Evolutionary conservation across 2,113 vertebrate genomes (phyloP).

Genomic region (Cyrtonyx montezumae): DNA sequence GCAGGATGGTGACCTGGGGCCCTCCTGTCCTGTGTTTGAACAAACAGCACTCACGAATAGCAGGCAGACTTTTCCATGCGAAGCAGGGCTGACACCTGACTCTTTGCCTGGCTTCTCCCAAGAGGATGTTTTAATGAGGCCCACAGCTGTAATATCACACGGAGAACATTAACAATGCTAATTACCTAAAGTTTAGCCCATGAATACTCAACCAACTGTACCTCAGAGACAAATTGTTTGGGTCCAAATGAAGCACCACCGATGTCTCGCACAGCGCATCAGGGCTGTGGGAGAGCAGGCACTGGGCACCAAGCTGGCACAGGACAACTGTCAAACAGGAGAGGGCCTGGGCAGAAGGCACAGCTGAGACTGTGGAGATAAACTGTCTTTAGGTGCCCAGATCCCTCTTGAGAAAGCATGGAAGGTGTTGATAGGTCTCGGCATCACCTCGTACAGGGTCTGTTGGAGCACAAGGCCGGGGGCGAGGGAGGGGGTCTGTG

Average conservation of each 20-base stretch:
- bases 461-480: neutral
- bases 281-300: neutral
- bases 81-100: conserved; percentile 72
- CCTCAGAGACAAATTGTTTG: conserved; percentile 60
- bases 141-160: conserved; percentile 78
- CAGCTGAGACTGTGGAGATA: neutral
- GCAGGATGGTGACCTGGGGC: neutral
- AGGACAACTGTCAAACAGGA: neutral
- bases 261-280: neutral
- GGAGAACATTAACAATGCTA: conserved; percentile 80
- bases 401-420: conserved; percentile 20
- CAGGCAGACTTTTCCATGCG: conserved; percentile 24
- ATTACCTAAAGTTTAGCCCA: conserved; percentile 77
- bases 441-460: neutral
- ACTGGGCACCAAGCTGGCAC: neutral
- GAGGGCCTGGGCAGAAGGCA: conserved; percentile 22
- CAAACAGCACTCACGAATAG: conserved; percentile 20
- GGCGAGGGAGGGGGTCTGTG: neutral
- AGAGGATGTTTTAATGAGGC: conserved; percentile 79
- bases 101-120: conserved; percentile 61
- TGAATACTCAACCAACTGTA: conserved; percentile 65
- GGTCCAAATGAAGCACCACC: neutral
- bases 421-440: conserved; percentile 40
- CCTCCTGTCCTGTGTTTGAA: conserved; percentile 2
- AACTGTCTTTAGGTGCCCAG: conserved; percentile 45